Conservation (phyloP, 1,140 invertebrate species). For the Eriocheir sinensis region DNA sequence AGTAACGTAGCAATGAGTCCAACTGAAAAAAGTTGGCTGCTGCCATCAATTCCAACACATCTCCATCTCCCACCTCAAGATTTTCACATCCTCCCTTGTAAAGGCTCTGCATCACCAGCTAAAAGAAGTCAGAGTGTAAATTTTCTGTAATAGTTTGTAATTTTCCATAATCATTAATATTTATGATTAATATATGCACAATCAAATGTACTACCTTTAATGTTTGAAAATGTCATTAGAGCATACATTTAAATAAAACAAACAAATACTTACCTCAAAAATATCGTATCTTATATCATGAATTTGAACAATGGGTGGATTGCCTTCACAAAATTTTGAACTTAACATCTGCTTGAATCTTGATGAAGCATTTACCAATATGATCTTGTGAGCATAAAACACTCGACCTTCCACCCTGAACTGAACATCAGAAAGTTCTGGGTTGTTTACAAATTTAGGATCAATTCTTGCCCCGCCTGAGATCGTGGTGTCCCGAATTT, state of each 20-base stretch:
- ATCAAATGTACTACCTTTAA: background rate
- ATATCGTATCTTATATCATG: slow-evolving; percentile 96
- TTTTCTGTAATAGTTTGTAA: too few species aligned
- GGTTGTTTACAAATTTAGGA: slow-evolving; percentile 96
- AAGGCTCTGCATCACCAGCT: slow-evolving; percentile 96
- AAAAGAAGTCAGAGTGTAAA: slow-evolving; percentile 54
- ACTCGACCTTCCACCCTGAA: slow-evolving; percentile 94
- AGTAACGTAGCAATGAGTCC: slow-evolving; percentile 91
- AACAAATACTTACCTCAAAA: slow-evolving; percentile 90
- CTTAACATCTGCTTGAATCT: slow-evolving; percentile 93
- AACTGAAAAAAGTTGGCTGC: slow-evolving; percentile 96
- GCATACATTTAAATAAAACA: too few species aligned
- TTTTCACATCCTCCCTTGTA: slow-evolving; percentile 91
- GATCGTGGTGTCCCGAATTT: slow-evolving; percentile 88
- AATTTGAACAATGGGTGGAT: slow-evolving; percentile 92
- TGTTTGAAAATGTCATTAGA: too few species aligned
- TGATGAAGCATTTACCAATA: slow-evolving; percentile 93
- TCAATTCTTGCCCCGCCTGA: slow-evolving; percentile 89
- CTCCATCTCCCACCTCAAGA: slow-evolving; percentile 89
- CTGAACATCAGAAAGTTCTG: slow-evolving; percentile 94
- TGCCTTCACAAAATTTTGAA: slow-evolving; percentile 89
- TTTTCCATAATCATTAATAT: too few species aligned
- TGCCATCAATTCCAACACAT: slow-evolving; percentile 94
- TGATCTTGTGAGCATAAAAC: slow-evolving; percentile 97
- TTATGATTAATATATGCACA: too few species aligned